phyloP scores from a whole-genome alignment of 2,113 vertebrate genomes.

The Callocephalon fimbriatum region DNA sequence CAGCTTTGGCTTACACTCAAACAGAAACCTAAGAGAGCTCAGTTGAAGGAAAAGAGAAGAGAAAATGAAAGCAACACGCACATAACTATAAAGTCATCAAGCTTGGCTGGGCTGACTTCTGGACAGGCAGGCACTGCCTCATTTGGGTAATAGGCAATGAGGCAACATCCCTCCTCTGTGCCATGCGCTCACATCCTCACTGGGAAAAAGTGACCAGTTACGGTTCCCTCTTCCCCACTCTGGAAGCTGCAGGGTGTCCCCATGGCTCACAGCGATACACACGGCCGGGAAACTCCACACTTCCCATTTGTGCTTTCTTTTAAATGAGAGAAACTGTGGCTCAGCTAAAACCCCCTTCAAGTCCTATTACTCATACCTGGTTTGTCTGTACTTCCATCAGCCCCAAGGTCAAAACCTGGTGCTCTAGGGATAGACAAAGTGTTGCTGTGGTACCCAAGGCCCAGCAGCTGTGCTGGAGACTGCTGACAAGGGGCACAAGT shows the following conservation, averaged over 20 bases:
- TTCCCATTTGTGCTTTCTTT: background rate
- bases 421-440: background rate
- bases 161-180: slow-evolving; percentile 20
- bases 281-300: background rate
- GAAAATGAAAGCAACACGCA: slow-evolving; percentile 59
- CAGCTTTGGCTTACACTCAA: background rate
- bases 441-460: background rate
- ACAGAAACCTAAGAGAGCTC: background rate
- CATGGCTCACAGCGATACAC: fast-evolving
- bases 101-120: background rate
- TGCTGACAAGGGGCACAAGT: background rate
- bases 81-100: background rate
- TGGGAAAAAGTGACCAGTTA: background rate
- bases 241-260: background rate
- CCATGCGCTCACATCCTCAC: background rate
- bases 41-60: slow-evolving; percentile 48
- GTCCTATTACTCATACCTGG: fast-evolving
- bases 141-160: background rate
- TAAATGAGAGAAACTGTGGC: background rate
- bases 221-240: fast-evolving
- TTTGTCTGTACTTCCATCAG: background rate
- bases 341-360: background rate
- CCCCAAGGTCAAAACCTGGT: background rate
- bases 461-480: background rate
- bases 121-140: slow-evolving; percentile 4